Evolutionary conservation across 1,140 invertebrate genomes (phyloP).

Genomic region (Ladona fulva): DNA sequence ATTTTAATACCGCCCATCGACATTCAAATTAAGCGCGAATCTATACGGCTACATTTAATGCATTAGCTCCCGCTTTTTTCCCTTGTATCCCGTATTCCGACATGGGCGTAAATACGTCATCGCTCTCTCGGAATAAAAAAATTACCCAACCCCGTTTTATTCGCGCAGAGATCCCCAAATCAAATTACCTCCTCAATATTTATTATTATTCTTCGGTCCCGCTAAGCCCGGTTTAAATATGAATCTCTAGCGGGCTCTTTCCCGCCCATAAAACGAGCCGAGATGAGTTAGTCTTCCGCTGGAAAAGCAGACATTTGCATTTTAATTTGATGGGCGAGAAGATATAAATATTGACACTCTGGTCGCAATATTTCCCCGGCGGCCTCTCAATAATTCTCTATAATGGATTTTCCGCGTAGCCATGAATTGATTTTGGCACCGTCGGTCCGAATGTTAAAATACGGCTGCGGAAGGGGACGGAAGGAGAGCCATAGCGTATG

Average conservation of each 20-base stretch:
- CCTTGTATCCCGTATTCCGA: no score
- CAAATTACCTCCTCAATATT: background rate
- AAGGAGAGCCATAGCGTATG: no score
- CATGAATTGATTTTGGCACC: background rate
- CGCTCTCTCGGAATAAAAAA: no score
- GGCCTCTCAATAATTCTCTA: background rate
- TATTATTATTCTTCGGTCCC: background rate
- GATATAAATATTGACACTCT: constrained; percentile 6
- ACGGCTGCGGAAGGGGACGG: background rate
- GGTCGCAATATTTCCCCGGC: background rate
- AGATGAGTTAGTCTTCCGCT: background rate
- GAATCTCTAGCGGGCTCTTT: background rate
- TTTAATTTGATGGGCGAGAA: constrained; percentile 9
- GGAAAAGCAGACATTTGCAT: background rate
- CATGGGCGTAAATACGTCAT: no score
- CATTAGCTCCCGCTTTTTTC: no score
- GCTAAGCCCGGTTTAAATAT: background rate
- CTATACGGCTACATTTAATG: no score
- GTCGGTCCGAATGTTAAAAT: background rate
- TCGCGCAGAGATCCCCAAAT: background rate
- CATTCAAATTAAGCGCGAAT: no score
- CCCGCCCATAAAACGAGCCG: background rate
- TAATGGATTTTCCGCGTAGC: constrained; percentile 8
- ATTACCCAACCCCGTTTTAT: background rate
- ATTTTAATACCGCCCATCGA: no score